Conservation (phyloP, 2,888 invertebrate genomes). For the Desoria tigrina region DNA sequence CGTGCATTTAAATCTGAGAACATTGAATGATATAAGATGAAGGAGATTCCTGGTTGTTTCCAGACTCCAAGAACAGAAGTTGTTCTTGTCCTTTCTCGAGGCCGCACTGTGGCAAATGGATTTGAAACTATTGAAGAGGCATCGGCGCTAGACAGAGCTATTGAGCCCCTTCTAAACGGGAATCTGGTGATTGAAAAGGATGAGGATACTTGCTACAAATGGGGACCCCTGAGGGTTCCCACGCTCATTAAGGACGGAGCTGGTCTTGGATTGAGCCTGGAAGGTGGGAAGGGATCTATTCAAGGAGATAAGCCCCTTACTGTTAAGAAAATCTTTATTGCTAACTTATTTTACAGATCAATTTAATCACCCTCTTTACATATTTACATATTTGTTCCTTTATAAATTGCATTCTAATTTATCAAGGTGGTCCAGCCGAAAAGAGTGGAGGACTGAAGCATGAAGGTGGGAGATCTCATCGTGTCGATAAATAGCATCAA, state of each 20-base stretch:
- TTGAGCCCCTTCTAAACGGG: constrained; percentile 43
- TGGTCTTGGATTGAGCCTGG: constrained; percentile 90
- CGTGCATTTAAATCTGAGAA: background rate
- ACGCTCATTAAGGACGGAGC: constrained; percentile 73
- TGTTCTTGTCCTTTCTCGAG: constrained; percentile 71
- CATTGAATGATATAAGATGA: background rate
- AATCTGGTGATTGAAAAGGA: constrained; percentile 44
- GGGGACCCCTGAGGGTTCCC: constrained; percentile 63
- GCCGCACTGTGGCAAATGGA: constrained; percentile 57
- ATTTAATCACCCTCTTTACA: no score
- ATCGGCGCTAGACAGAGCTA: constrained; percentile 53
- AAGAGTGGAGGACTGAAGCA: constrained; percentile 79
- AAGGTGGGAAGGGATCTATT: constrained; percentile 89
- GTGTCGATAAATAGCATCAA: constrained; percentile 78
- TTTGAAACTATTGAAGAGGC: constrained; percentile 53
- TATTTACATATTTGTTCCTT: no score
- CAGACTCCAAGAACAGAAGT: constrained; percentile 78
- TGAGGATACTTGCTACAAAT: constrained; percentile 53
- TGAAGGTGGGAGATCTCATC: constrained; percentile 84
- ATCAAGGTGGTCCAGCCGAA: constrained; percentile 81
- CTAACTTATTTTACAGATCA: constrained; percentile 61
- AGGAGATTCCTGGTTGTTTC: background rate
- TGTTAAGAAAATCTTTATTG: constrained; percentile 91
- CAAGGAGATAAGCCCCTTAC: constrained; percentile 83
- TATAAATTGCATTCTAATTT: constrained; percentile 16